phyloP scores from a whole-genome alignment of 2,113 vertebrate genomes.

The Microtus montanus region DNA sequence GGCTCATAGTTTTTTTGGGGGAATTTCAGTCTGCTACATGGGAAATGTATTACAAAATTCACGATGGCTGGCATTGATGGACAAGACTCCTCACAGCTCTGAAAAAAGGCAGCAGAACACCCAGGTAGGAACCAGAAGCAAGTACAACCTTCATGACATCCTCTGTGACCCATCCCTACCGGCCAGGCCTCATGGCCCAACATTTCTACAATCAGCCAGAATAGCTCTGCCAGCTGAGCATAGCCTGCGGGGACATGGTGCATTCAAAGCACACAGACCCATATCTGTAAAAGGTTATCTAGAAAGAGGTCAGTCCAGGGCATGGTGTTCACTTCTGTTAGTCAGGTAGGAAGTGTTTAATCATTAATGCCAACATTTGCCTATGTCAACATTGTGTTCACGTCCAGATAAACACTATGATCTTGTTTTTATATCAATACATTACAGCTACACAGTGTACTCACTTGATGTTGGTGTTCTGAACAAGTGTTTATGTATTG shows the following conservation, averaged over 20 bases:
- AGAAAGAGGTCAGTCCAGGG: neutral
- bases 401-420: neutral
- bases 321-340: neutral
- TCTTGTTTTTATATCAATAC: neutral
- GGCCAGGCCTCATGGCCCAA: neutral
- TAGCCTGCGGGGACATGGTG: neutral
- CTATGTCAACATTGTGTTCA: neutral
- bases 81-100: neutral
- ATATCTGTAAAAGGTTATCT: neutral
- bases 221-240: neutral
- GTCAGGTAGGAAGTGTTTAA: neutral
- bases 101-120: neutral
- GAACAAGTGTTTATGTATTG: neutral
- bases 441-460: neutral
- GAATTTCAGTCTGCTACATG: neutral
- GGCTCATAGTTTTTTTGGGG: neutral
- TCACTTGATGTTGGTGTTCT: neutral
- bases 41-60: neutral
- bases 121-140: neutral
- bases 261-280: neutral
- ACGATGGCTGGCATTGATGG: neutral
- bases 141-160: too few relatives aligned
- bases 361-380: constrained; percentile 33
- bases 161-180: neutral
- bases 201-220: neutral